Evolutionary conservation across 2,113 vertebrate species (phyloP).

Genomic region (Procapra przewalskii): DNA sequence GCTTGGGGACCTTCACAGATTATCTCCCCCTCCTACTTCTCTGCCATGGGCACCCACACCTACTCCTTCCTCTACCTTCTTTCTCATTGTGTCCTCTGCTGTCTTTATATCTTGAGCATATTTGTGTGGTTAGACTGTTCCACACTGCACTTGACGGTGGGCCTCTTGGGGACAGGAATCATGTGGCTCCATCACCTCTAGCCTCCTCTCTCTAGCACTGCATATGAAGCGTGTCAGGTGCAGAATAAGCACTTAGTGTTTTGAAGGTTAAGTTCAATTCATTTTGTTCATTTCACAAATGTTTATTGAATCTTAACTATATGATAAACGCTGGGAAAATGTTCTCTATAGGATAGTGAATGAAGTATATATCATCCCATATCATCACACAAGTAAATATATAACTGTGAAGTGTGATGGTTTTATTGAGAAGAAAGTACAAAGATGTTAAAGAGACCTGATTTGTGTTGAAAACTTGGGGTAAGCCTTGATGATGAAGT

Average conservation of each 20-base stretch:
- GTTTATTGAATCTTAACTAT: neutral
- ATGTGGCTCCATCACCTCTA: too few species aligned
- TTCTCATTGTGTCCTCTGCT: neutral
- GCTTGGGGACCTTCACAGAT: fast-evolving
- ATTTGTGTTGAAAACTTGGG: neutral
- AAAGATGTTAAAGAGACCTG: neutral
- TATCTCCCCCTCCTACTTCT: neutral
- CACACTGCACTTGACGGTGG: neutral
- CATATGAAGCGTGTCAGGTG: neutral
- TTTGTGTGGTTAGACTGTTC: neutral
- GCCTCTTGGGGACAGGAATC: neutral
- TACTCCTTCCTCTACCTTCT: neutral
- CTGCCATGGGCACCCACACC: fast-evolving
- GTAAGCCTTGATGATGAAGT: neutral
- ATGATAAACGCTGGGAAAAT: neutral
- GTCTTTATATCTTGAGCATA: neutral
- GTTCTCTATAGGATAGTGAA: neutral
- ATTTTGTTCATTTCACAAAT: neutral
- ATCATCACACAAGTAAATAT: neutral
- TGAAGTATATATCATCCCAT: neutral
- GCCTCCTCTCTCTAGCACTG: neutral
- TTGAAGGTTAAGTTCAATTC: neutral
- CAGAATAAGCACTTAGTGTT: neutral
- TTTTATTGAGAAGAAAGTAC: neutral
- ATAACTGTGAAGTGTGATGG: neutral